These are phyloP conservation scores for Vanacampus margaritifer DNA, from an alignment of 2,113 vertebrate genomes.

Conservation along the genomic window DNA sequence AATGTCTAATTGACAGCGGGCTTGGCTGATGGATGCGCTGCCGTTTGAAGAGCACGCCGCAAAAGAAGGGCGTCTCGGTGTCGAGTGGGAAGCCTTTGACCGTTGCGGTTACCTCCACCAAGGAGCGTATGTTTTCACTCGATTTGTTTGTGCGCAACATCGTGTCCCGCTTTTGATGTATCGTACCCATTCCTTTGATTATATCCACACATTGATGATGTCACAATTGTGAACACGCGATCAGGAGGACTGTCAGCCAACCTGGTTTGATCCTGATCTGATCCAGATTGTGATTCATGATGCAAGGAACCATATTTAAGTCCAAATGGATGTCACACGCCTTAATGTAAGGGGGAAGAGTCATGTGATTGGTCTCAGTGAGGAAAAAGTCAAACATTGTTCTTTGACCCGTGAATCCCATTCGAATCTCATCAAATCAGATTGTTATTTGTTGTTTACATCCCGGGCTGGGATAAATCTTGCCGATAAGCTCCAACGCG, in stretches of 20 bases:
- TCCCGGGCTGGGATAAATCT: background rate
- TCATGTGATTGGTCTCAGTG: background rate
- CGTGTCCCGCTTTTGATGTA: background rate
- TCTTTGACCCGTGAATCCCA: background rate
- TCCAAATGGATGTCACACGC: background rate
- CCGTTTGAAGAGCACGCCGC: constrained; percentile 56
- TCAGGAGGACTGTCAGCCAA: background rate
- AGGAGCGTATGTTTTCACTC: background rate
- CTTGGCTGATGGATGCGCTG: constrained; percentile 65
- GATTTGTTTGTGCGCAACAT: background rate
- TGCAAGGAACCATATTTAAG: background rate
- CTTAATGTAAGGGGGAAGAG: background rate
- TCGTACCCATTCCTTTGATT: background rate
- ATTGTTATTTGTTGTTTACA: background rate
- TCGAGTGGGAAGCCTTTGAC: constrained; percentile 41
- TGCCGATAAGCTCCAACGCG: background rate
- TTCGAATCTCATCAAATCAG: too few relatives aligned
- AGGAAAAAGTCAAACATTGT: background rate
- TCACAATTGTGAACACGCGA: background rate
- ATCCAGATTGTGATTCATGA: background rate
- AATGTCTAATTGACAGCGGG: constrained; percentile 69
- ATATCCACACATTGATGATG: background rate
- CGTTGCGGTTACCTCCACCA: background rate
- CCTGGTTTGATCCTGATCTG: background rate
- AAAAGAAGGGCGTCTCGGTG: constrained; percentile 46